A percentile compares a stretch with the other conserved stretches of the same genome.
These are phyloP conservation scores for Ochropacha duplaris DNA, from an alignment of 2,888 invertebrate genomes.

Conservation along the genomic window DNA sequence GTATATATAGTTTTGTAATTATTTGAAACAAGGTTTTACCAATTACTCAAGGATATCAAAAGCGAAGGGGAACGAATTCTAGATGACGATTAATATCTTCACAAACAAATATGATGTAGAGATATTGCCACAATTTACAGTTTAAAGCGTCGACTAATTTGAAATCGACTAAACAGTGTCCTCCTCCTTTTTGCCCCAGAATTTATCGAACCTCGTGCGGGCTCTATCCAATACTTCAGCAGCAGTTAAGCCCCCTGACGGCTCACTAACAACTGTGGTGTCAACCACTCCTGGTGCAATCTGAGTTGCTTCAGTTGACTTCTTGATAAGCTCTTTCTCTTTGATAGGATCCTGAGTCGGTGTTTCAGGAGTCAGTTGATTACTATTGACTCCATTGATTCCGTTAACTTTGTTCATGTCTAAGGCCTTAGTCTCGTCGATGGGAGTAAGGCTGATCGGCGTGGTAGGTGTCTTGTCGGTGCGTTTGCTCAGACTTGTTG, in stretches of 20 bases:
- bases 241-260: constrained; percentile 80
- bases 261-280: constrained; percentile 77
- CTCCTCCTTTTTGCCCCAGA: constrained; percentile 89
- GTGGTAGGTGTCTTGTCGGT: constrained; percentile 80
- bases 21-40: too few species aligned
- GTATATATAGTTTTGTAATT: too few species aligned
- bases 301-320: constrained; percentile 75
- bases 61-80: not conserved
- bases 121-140: constrained; percentile 45
- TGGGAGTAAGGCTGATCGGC: constrained; percentile 75
- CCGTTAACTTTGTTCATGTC: constrained; percentile 74
- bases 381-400: constrained; percentile 57
- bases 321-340: constrained; percentile 71
- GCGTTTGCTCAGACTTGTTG: constrained; percentile 75
- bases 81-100: not conserved
- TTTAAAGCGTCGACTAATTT: constrained; percentile 30
- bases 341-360: constrained; percentile 60
- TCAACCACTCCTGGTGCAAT: constrained; percentile 82
- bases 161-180: constrained; percentile 74
- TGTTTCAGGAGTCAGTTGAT: constrained; percentile 70
- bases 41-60: not conserved
- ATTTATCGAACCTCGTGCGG: constrained; percentile 91
- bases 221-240: constrained; percentile 91
- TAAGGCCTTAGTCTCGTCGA: constrained; percentile 75
- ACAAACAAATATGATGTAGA: constrained; percentile 11